Evolutionary conservation across 1,140 invertebrate species (phyloP).

Genomic region (Sinonovacula constricta): DNA sequence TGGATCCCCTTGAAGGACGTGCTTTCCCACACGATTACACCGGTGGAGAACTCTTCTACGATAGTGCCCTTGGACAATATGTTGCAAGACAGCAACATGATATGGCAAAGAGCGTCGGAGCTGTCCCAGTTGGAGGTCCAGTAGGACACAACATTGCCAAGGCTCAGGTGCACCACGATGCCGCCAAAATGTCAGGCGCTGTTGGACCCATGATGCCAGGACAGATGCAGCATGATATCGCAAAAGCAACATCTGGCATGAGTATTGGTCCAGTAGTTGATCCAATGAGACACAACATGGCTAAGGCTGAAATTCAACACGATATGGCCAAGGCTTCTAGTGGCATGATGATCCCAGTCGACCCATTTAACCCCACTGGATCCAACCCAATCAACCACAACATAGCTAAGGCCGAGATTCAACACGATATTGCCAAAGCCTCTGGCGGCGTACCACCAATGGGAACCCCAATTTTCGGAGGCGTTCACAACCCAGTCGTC

Average conservation of each 20-base stretch:
- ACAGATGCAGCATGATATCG: neutral
- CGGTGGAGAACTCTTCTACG: neutral
- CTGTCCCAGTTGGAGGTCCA: neutral
- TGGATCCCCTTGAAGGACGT: neutral
- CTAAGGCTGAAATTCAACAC: conserved; percentile 2
- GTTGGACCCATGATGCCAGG: too few species aligned
- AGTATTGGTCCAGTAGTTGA: neutral
- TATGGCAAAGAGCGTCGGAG: neutral
- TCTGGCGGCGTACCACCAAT: too few species aligned
- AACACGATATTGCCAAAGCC: too few species aligned
- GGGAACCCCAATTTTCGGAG: too few species aligned
- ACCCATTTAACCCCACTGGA: too few species aligned
- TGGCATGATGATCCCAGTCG: conserved; percentile 19
- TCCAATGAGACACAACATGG: conserved; percentile 6
- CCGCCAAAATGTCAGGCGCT: conserved; percentile 1
- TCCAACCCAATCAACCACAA: too few species aligned
- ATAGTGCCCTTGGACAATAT: too few species aligned
- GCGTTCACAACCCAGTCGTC: too few species aligned
- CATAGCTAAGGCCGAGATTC: too few species aligned
- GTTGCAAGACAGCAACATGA: neutral
- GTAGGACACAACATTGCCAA: neutral
- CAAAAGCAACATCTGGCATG: neutral
- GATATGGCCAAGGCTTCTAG: conserved; percentile 6
- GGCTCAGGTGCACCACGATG: neutral
- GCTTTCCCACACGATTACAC: neutral